Evolutionary conservation across 2,797 vertebrate genomes (phyloP).

Genomic region (Muscicapa comitata): DNA sequence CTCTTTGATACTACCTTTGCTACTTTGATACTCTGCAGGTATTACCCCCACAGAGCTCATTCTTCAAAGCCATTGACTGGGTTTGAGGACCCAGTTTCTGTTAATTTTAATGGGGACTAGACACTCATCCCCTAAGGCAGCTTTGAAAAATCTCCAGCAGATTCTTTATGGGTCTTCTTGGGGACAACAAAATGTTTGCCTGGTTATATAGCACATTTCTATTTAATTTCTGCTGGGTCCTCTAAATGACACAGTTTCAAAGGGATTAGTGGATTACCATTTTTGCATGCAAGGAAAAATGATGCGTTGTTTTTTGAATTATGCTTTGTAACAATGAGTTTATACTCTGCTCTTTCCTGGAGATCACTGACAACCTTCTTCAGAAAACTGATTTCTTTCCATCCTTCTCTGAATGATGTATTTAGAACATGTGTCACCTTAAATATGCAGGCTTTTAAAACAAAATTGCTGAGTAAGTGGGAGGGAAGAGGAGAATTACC

Average conservation of each 20-base stretch:
- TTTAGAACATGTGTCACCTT: background rate
- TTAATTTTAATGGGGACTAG: slow-evolving; percentile 48
- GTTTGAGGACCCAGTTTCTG: slow-evolving; percentile 10
- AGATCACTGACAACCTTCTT: background rate
- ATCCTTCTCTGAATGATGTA: background rate
- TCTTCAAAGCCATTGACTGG: slow-evolving; percentile 41
- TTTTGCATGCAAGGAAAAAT: background rate
- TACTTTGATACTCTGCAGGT: too few species aligned
- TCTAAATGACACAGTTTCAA: background rate
- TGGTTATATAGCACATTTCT: background rate
- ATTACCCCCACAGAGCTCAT: background rate
- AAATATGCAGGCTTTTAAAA: background rate
- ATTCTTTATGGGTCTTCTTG: slow-evolving; percentile 32
- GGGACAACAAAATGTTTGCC: background rate
- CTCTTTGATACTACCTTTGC: background rate
- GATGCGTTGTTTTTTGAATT: background rate
- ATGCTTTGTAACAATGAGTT: background rate
- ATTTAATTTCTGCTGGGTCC: background rate
- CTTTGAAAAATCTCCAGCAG: slow-evolving; percentile 24
- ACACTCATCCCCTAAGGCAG: slow-evolving; percentile 35
- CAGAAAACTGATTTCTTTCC: background rate
- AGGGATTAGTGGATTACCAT: background rate
- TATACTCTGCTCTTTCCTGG: background rate
- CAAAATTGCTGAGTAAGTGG: background rate
- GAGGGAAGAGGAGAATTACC: background rate